A percentile compares a stretch with the other conserved stretches of the same genome.
These are phyloP conservation scores for Ips typographus DNA, from an alignment of 1,140 invertebrate genomes.

Conservation along the genomic window DNA sequence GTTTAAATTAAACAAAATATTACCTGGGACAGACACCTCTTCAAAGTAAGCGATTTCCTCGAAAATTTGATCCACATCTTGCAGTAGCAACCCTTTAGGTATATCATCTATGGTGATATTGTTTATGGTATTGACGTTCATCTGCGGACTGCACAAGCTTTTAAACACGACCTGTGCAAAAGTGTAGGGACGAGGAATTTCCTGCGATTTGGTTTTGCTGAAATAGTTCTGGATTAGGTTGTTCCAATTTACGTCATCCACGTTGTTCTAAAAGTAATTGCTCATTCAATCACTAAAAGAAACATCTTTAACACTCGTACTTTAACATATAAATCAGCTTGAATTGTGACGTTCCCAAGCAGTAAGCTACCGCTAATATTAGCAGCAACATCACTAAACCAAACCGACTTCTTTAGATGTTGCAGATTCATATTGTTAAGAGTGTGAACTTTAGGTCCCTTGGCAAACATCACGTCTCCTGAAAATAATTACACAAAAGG, in stretches of 20 bases:
- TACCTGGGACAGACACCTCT: slow-evolving; percentile 23
- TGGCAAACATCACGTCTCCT: slow-evolving; percentile 42
- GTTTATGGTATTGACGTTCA: slow-evolving; percentile 38
- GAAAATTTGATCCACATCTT: slow-evolving; percentile 45
- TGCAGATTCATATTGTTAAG: slow-evolving; percentile 35
- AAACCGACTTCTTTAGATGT: slow-evolving; percentile 37
- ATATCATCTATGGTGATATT: slow-evolving; percentile 42
- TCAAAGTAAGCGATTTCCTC: slow-evolving; percentile 41
- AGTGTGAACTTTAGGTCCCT: slow-evolving; percentile 39
- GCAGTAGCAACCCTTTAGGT: slow-evolving; percentile 38
- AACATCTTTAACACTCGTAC: slow-evolving; percentile 29
- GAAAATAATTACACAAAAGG: slow-evolving; percentile 10
- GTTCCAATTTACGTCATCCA: slow-evolving; percentile 41
- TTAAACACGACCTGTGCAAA: slow-evolving; percentile 41
- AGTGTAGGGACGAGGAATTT: slow-evolving; percentile 36
- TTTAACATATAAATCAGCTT: slow-evolving; percentile 39
- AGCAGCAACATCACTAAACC: slow-evolving; percentile 42
- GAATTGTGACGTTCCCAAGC: slow-evolving; percentile 40
- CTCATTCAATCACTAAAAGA: background rate
- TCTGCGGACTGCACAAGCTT: slow-evolving; percentile 36
- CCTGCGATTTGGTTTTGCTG: slow-evolving; percentile 47
- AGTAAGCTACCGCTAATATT: slow-evolving; percentile 35
- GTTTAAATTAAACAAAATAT: background rate
- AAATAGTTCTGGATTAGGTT: slow-evolving; percentile 46
- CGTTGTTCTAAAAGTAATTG: background rate